Base-by-base conservation (phyloP, 2,888 invertebrate species). In the Geophilus truncorum region DNA sequence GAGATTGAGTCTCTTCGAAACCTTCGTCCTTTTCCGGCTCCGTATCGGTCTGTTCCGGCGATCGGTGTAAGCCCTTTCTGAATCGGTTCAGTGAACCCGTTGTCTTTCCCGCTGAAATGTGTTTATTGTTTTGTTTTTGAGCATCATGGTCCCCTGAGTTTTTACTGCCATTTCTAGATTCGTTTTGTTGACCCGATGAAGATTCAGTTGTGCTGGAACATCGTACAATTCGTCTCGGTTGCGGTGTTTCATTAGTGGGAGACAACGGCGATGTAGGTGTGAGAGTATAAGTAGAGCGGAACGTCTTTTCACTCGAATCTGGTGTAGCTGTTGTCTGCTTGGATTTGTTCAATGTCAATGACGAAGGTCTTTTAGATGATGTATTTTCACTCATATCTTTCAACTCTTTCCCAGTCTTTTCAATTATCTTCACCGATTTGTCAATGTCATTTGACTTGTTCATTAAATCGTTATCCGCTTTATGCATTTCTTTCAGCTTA, bases 11-110 rank as follows among this genome's bases (percentile, higher is more conserved):
- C 88, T 95, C 95, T 86, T 95, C 95, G 85, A 95, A 95, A 9
- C 95, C 95, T 89, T 95, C 95, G 85, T 95, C 95, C 85, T 94
- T 93, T 84, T 95, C 94, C 83, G 91, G 91, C 83, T 93, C 92
- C 81, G 78, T 81, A 83, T 84, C 81, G 77, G 81, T 81, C 23
- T 79, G 79, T 12, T 70, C 75, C 1, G 81, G 70, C n/a, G 70
- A 32, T 25, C 80, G 79, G 3, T 70, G 77, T 12, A 77, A 15
- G 7, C 70, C 70, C 28, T 70, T 70, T 70, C 70, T 3, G 12
- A 70, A n/a, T 70, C 70, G 70, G 15, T 70, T 70, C 4, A 28
- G 70, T 12, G 70, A 70, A 23, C 25, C n/a, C n/a, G n/a, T n/a
- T n/a, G 40, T 10, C 12, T n/a, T 40, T 23, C 10, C 21, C 10